Conservation (phyloP, 37 sponge, comb jelly and placozoan species). For the Haliclona indistincta region DNA sequence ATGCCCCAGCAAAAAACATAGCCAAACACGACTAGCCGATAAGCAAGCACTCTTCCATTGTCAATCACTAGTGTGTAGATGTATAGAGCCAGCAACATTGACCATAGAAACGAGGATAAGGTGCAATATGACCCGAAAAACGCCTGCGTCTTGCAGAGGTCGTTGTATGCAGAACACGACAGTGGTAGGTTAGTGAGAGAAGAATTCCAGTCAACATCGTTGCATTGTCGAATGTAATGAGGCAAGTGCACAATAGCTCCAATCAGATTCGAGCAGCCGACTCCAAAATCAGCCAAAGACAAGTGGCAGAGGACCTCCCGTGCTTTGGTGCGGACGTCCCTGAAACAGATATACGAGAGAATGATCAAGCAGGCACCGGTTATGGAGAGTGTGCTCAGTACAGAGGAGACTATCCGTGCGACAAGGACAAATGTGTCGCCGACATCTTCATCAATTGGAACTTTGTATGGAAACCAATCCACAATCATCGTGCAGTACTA, state of each 20-base stretch:
- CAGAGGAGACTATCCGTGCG: neutral
- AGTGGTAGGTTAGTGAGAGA: neutral
- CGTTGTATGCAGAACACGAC: neutral
- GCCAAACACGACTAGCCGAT: conserved; percentile 9
- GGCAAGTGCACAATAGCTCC: conserved; percentile 38
- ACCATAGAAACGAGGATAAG: conserved; percentile 51
- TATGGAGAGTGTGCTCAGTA: conserved; percentile 23
- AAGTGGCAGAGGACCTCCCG: conserved; percentile 52
- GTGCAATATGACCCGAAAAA: conserved; percentile 50
- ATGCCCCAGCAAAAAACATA: conserved; percentile 47
- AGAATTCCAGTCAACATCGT: too few species aligned
- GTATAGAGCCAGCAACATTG: conserved; percentile 41
- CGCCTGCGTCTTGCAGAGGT: conserved; percentile 46
- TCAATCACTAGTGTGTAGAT: conserved; percentile 35
- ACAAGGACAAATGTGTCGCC: neutral
- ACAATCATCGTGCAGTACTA: too few species aligned
- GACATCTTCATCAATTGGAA: too few species aligned
- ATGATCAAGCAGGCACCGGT: conserved; percentile 50
- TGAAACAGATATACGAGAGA: conserved; percentile 45
- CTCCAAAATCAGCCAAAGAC: conserved; percentile 43
- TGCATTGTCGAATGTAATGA: neutral
- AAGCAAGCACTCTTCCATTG: neutral
- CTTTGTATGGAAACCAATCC: too few species aligned
- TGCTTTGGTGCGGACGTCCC: conserved; percentile 34
- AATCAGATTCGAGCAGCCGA: conserved; percentile 36